A percentile compares a stretch with the other conserved stretches of the same genome.
phyloP scores from a whole-genome alignment of 2,888 invertebrate genomes.

The Watsonalla cultraria region DNA sequence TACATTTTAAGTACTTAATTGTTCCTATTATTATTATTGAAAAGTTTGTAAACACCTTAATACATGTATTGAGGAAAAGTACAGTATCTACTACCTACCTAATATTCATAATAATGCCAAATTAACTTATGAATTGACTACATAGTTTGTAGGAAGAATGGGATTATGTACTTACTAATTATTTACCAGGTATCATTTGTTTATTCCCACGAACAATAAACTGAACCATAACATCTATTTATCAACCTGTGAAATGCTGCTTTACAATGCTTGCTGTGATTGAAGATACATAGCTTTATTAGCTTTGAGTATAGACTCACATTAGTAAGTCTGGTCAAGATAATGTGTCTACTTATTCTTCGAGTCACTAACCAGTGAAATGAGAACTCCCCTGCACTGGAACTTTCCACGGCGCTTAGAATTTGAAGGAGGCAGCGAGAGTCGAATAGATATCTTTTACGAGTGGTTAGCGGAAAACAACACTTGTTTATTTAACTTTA shows the following conservation, averaged over 20 bases:
- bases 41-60: no score
- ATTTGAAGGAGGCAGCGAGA: not conserved
- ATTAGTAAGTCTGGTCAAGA: no score
- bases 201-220: not conserved
- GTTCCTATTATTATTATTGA: no score
- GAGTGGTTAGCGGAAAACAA: slow-evolving; percentile 7
- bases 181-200: not conserved
- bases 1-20: no score
- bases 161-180: no score
- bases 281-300: slow-evolving; percentile 2
- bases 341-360: no score
- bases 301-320: not conserved
- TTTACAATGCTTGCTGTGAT: no score
- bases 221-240: not conserved
- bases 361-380: slow-evolving; percentile 11
- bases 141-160: no score
- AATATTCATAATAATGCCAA: no score
- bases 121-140: no score
- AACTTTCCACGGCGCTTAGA: not conserved
- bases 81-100: no score
- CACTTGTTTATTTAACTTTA: slow-evolving; percentile 18
- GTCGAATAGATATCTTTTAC: slow-evolving; percentile 5
- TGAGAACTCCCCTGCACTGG: slow-evolving; percentile 12
- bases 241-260: not conserved
- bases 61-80: no score